A percentile compares a stretch with the other conserved stretches of the same genome.
These are phyloP conservation scores for Drosophila aff. DNA, from an alignment of 1,140 invertebrate species.

Conservation along the genomic window DNA sequence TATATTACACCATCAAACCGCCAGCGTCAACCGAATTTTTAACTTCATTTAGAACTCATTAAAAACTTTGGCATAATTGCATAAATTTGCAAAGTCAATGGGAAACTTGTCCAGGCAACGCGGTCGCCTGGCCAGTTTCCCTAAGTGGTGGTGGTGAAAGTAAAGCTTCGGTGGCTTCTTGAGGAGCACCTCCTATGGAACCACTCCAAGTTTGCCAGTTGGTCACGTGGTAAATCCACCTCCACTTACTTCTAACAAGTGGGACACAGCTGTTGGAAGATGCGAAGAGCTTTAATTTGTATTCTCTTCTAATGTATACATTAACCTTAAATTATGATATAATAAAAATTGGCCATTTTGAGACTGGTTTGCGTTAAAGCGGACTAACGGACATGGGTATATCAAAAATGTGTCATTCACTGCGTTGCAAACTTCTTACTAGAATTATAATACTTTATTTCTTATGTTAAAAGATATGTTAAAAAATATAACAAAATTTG, in stretches of 20 bases:
- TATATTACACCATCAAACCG: conserved; percentile 74
- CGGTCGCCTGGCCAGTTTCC: conserved; percentile 3
- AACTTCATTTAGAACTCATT: conserved; percentile 83
- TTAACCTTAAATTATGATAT: neutral
- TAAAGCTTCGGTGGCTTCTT: neutral
- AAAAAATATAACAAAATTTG: too few species aligned
- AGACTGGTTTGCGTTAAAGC: too few species aligned
- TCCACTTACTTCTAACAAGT: conserved; percentile 1
- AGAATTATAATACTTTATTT: too few species aligned
- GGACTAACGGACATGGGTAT: too few species aligned
- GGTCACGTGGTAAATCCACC: conserved; percentile 8
- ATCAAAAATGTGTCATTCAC: too few species aligned
- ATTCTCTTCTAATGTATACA: neutral
- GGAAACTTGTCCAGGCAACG: conserved; percentile 59
- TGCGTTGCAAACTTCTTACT: too few species aligned
- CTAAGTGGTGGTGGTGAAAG: conserved; percentile 12
- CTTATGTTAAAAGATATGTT: too few species aligned
- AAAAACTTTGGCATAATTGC: conserved; percentile 83
- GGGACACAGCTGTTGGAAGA: conserved; percentile 13
- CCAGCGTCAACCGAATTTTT: conserved; percentile 74
- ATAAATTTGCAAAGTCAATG: conserved; percentile 83
- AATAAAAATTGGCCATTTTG: too few species aligned
- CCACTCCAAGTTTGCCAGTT: conserved; percentile 3
- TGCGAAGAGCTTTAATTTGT: conserved; percentile 17
- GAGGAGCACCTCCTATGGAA: conserved; percentile 1